These are phyloP conservation scores for Carassius gibelio DNA, from an alignment of 2,113 vertebrate species.

Conservation along the genomic window DNA sequence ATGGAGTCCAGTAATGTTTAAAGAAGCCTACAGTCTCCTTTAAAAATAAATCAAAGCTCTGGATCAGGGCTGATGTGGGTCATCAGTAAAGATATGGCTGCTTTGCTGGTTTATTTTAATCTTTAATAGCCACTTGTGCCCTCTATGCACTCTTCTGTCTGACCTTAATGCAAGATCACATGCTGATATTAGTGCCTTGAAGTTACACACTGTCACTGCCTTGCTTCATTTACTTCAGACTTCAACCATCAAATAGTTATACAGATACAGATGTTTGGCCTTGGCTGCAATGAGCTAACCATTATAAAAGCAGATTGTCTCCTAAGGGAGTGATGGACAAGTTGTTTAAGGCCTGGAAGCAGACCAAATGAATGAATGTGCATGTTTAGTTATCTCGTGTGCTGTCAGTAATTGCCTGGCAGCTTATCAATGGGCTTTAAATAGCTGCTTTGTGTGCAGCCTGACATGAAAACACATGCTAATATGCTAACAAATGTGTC, in stretches of 20 bases:
- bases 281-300: not conserved
- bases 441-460: conserved; percentile 13
- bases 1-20: not conserved
- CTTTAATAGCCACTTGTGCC: conserved; percentile 25
- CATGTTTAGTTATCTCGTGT: not conserved
- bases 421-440: conserved; percentile 17
- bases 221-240: conserved; percentile 6
- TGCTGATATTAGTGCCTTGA: conserved; percentile 25
- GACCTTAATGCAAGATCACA: conserved; percentile 31
- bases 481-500: conserved; percentile 3
- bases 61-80: not conserved
- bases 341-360: not conserved
- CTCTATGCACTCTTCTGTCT: conserved; percentile 11
- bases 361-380: conserved; percentile 22
- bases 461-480: conserved; percentile 8
- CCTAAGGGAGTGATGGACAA: not conserved
- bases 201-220: not conserved
- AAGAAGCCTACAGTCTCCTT: conserved; percentile 4
- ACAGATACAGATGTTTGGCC: conserved; percentile 20
- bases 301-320: not conserved
- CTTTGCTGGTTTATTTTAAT: conserved; percentile 23
- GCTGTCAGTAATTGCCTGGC: conserved; percentile 4
- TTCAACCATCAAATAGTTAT: conserved; percentile 3
- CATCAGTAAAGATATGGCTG: conserved; percentile 9
- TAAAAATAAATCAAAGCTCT: not conserved